A percentile compares a stretch with the other conserved stretches of the same genome.
phyloP scores from a whole-genome alignment of 2,797 vertebrate species.

The Brotula barbata region DNA sequence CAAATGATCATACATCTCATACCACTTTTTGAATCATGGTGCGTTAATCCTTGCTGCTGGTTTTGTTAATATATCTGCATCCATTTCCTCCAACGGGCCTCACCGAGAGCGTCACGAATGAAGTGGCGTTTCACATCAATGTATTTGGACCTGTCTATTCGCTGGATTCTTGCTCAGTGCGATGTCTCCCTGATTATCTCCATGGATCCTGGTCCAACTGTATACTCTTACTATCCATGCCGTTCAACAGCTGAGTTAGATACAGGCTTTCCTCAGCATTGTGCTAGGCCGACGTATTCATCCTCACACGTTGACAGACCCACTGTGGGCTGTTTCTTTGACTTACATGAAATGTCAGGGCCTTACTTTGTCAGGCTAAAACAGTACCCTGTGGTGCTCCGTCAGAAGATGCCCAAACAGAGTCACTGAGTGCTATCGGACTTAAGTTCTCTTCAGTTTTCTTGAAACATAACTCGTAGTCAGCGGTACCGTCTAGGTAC shows the following conservation, averaged over 20 bases:
- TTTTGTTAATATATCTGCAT: no score
- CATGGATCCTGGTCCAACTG: slow-evolving; percentile 20
- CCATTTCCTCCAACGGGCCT: no score
- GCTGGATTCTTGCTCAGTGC: slow-evolving; percentile 38
- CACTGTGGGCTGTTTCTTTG: slow-evolving; percentile 33
- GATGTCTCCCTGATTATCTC: slow-evolving; percentile 41
- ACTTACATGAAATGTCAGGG: slow-evolving; percentile 30
- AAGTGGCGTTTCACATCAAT: no score
- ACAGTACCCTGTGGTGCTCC: slow-evolving; percentile 31
- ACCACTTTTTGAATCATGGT: no score
- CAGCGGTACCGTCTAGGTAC: slow-evolving; percentile 16
- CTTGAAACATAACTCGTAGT: slow-evolving; percentile 22
- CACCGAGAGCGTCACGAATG: no score
- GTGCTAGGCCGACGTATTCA: slow-evolving; percentile 35
- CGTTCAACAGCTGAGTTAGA: slow-evolving; percentile 28
- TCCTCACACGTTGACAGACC: slow-evolving; percentile 33
- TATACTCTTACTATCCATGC: slow-evolving; percentile 31
- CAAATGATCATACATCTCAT: no score
- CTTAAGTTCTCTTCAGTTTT: slow-evolving; percentile 16
- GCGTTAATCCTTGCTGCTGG: no score
- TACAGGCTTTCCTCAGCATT: slow-evolving; percentile 39
- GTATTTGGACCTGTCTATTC: slow-evolving; percentile 32
- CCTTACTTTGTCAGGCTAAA: slow-evolving; percentile 31
- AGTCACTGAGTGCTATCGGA: slow-evolving; percentile 23
- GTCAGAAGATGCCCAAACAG: slow-evolving; percentile 16